Evolutionary conservation across 1,140 invertebrate genomes (phyloP).

Genomic region (Nixonia krombeini): DNA sequence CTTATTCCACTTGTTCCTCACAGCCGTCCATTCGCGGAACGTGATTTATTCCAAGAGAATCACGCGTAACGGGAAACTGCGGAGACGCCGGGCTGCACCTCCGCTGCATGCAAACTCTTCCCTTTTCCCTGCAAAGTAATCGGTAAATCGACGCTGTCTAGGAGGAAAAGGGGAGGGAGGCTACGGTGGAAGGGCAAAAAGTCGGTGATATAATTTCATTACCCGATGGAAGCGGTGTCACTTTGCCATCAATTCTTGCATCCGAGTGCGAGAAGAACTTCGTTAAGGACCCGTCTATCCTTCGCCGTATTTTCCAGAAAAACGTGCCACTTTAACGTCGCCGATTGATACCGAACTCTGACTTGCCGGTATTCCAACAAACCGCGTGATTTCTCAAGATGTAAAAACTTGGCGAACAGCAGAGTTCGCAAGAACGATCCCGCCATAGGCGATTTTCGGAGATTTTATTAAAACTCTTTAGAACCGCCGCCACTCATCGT

Average conservation of each 20-base stretch:
- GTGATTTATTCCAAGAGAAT: slow-evolving; percentile 1
- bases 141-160: slow-evolving; percentile 59
- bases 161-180: slow-evolving; percentile 22
- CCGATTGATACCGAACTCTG: neutral
- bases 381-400: neutral
- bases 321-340: slow-evolving; percentile 16
- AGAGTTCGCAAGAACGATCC: no score
- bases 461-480: no score
- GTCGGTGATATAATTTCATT: slow-evolving; percentile 66
- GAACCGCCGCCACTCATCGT: no score
- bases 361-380: neutral
- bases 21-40: slow-evolving; percentile 6
- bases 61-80: no score
- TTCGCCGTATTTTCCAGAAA: slow-evolving; percentile 6
- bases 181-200: slow-evolving; percentile 44
- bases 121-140: slow-evolving; percentile 54
- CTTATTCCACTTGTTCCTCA: slow-evolving; percentile 5
- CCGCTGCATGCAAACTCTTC: no score
- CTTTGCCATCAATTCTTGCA: slow-evolving; percentile 56
- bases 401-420: neutral
- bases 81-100: no score
- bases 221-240: slow-evolving; percentile 60
- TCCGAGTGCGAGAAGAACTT: slow-evolving; percentile 56
- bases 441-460: no score
- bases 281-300: slow-evolving; percentile 47